These are phyloP conservation scores for Plestiodon gilberti DNA, from an alignment of 2,113 vertebrate genomes.

Conservation along the genomic window DNA sequence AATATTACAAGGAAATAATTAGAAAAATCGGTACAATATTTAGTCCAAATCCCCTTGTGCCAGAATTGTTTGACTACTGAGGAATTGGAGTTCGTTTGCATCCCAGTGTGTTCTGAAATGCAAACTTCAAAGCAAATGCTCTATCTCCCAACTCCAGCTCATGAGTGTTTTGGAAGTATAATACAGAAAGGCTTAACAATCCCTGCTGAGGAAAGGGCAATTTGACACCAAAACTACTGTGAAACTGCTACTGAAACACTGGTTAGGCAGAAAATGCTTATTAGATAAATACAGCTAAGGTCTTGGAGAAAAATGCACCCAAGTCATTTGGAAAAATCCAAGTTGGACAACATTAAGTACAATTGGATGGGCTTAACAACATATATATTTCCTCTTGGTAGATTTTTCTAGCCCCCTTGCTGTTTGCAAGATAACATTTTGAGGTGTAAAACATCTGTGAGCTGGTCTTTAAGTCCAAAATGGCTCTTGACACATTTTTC, in stretches of 20 bases:
- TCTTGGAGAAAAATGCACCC: constrained; percentile 59
- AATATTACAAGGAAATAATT: constrained; percentile 76
- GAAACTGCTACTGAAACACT: constrained; percentile 77
- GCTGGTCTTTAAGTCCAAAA: constrained; percentile 77
- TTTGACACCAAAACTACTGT: constrained; percentile 80
- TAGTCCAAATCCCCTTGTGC: constrained; percentile 73
- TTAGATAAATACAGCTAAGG: constrained; percentile 73
- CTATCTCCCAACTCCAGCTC: constrained; percentile 84
- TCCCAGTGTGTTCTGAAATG: constrained; percentile 79
- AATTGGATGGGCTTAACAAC: constrained; percentile 58
- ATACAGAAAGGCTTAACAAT: constrained; percentile 81
- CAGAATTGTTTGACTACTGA: constrained; percentile 79
- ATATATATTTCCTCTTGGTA: constrained; percentile 66
- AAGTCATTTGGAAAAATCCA: constrained; percentile 61
- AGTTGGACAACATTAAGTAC: constrained; percentile 57
- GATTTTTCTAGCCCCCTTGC: constrained; percentile 73
- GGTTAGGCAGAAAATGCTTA: constrained; percentile 76
- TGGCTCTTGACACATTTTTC: constrained; percentile 80
- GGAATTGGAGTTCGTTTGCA: constrained; percentile 79
- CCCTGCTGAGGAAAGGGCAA: constrained; percentile 83
- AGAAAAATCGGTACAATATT: constrained; percentile 78
- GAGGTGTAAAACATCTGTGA: constrained; percentile 80
- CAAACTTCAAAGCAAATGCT: constrained; percentile 85
- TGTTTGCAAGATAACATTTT: constrained; percentile 80
- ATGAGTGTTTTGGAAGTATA: constrained; percentile 80